phyloP scores from a whole-genome alignment of 1,140 invertebrate genomes.

The Papilio glaucus region DNA sequence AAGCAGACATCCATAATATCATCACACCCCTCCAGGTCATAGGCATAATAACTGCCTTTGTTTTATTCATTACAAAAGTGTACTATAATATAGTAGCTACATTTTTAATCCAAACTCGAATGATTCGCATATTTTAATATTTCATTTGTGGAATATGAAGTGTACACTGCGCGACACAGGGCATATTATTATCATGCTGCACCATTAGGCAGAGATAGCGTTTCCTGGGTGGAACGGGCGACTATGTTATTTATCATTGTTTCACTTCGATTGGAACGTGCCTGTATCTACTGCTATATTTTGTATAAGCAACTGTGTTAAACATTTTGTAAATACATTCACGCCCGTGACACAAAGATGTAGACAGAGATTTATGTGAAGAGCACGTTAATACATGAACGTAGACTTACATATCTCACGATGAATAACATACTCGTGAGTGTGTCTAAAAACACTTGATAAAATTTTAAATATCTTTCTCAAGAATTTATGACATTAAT shows the following conservation, averaged over 20 bases:
- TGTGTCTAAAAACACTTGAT: too few relatives aligned
- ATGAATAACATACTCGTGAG: too few relatives aligned
- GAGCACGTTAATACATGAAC: too few relatives aligned
- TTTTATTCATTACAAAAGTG: too few relatives aligned
- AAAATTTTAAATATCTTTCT: too few relatives aligned
- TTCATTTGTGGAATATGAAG: constrained; percentile 4
- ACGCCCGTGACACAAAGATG: constrained; percentile 31
- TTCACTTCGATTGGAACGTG: constrained; percentile 58
- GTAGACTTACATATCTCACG: too few relatives aligned
- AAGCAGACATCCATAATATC: too few relatives aligned
- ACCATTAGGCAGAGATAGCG: constrained; percentile 25
- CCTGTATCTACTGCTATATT: constrained; percentile 46
- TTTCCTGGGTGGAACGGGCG: constrained; percentile 46
- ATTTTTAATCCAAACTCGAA: not conserved
- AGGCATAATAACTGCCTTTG: too few relatives aligned
- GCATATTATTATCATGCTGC: constrained; percentile 3
- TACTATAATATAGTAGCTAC: not conserved
- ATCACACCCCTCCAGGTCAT: too few relatives aligned
- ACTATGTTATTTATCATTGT: constrained; percentile 57
- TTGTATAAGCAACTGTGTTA: not conserved
- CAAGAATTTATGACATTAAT: too few relatives aligned
- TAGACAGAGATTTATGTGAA: too few relatives aligned
- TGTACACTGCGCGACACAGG: not conserved
- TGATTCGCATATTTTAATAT: not conserved
- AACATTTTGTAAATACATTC: not conserved